phyloP scores from a whole-genome alignment of 2,888 invertebrate species.

The Drosophila maculinotata region DNA sequence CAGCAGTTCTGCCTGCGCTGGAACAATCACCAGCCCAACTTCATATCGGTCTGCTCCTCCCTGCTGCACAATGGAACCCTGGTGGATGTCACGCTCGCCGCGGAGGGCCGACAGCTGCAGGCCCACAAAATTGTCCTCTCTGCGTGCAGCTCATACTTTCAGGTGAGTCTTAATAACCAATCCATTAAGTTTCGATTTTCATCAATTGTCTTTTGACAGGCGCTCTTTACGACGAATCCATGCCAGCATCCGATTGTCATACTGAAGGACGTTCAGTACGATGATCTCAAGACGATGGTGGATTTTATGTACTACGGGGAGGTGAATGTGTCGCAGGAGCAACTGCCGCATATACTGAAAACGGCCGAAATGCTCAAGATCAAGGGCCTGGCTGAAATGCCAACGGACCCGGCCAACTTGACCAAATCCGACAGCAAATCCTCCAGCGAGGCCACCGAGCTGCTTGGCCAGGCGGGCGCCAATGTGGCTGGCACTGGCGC shows the following conservation, averaged over 20 bases:
- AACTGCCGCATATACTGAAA: conserved; percentile 91
- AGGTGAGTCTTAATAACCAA: conserved; percentile 86
- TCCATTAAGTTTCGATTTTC: conserved; percentile 12
- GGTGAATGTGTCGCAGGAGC: conserved; percentile 95
- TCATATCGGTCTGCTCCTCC: conserved; percentile 94
- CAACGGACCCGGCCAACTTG: conserved; percentile 90
- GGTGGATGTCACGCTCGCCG: conserved; percentile 96
- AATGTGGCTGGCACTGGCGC: conserved; percentile 78
- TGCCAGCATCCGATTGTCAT: conserved; percentile 96
- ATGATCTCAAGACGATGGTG: conserved; percentile 94
- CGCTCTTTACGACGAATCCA: conserved; percentile 93
- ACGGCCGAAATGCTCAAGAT: conserved; percentile 95
- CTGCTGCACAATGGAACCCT: conserved; percentile 93
- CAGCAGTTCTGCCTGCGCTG: conserved; percentile 94
- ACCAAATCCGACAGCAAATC: conserved; percentile 89
- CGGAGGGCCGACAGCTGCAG: conserved; percentile 94
- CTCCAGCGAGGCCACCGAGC: conserved; percentile 85
- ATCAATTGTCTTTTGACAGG: conserved; percentile 85
- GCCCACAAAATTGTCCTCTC: conserved; percentile 96
- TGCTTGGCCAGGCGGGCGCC: conserved; percentile 85
- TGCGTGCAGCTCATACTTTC: conserved; percentile 97
- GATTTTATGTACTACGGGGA: conserved; percentile 97
- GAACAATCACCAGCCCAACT: conserved; percentile 97
- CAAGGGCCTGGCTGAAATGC: conserved; percentile 95
- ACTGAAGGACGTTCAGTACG: conserved; percentile 94